Evolutionary conservation across 2,888 invertebrate species (phyloP), one percentile per base, ranked within the genome.

Genomic region (Tryphoninae sp.): DNA sequence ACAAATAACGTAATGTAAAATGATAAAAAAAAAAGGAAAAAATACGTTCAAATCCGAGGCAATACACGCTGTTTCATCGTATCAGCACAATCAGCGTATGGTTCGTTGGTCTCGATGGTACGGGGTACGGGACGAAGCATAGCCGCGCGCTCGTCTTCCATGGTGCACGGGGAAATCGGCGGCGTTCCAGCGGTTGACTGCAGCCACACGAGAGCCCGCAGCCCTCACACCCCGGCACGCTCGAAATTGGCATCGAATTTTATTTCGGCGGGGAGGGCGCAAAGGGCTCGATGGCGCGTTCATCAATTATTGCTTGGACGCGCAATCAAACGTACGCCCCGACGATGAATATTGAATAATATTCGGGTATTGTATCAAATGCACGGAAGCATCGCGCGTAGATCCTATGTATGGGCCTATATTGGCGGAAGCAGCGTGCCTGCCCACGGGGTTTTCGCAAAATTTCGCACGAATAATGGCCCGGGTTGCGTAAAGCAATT

Each of bases 401-500:
- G 58, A 80, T 76, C 69, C 59, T 71, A 59, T 81, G 53, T 74
- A 49, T 33, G 33, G 11, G 33, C 65, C 62, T 33, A 64, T 22
- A 59, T 72, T 69, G 49, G 53, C 40, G 64, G 42, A 16, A 55
- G 55, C 16, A 55, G 55, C 8, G 55, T 19, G 55, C 16, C 55
- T 19, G 26, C 42, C 72, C 55, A 69, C 42, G 51, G 78, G 84
- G 77, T 78, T 71, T 67, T 61, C 65, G 67, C 74, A 77, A 84
- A 86, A 86, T 87, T 88, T 86, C 85, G 86, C 87, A 82, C 84
- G 86, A 87, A 88, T 89, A 89, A 89, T 88, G 85, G 86, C 85
- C 33, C 86, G 86, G 23, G 84, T 87, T 86, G 88, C 86, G 87
- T 88, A 86, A 88, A 88, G 89, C 89, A 88, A 89, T 88, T 89